A percentile compares a stretch with the other conserved stretches of the same genome.
Conservation (phyloP, 2,888 invertebrate species). For the Timandra comae region DNA sequence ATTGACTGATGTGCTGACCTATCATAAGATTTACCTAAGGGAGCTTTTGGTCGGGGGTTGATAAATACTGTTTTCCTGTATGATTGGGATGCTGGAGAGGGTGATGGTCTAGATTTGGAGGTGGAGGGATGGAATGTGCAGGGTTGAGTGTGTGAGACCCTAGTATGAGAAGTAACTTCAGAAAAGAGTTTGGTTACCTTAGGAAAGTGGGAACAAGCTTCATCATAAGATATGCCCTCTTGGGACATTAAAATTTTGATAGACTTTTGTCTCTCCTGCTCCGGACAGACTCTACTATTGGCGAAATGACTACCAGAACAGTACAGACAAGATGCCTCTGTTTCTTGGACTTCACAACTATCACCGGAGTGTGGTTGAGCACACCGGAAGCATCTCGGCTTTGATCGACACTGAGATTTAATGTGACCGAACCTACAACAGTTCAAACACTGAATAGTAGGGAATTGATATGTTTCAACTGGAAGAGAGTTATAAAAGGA, state of each 20-base stretch:
- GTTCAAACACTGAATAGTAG: constrained; percentile 1
- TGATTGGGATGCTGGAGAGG: not conserved
- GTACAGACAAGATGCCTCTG: not conserved
- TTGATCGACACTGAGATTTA: constrained; percentile 1
- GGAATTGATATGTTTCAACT: constrained; percentile 1
- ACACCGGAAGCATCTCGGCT: constrained; percentile 1
- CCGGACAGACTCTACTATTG: not conserved
- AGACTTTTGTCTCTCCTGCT: not conserved
- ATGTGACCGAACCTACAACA: not conserved
- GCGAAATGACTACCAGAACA: not conserved
- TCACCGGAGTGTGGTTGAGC: not conserved
- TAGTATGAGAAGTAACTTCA: not conserved
- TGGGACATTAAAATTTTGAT: too few relatives aligned
- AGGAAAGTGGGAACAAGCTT: not conserved
- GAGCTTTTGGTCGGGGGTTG: not conserved
- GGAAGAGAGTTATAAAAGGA: constrained; percentile 1
- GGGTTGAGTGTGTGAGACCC: not conserved
- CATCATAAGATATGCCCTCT: not conserved
- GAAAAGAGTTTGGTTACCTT: not conserved
- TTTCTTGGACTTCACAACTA: not conserved
- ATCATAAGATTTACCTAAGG: too few relatives aligned
- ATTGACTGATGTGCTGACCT: not conserved
- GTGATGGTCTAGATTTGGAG: too few relatives aligned
- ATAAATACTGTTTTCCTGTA: not conserved
- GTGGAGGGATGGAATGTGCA: too few relatives aligned